These are phyloP conservation scores for Brachyrhaphis roseni DNA, from an alignment of 2,797 vertebrate genomes.

Conservation along the genomic window DNA sequence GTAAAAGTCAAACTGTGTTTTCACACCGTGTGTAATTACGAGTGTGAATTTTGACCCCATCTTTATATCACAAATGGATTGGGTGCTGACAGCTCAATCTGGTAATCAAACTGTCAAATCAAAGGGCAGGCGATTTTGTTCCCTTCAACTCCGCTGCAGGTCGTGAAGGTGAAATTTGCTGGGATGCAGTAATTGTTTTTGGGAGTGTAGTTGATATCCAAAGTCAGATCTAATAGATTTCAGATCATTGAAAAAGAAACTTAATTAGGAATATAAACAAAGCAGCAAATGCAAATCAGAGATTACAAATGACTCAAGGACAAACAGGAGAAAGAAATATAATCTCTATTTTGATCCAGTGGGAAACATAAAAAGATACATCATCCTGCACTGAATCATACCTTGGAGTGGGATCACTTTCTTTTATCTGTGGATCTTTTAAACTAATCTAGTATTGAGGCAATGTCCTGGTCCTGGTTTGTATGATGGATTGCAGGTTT, in stretches of 20 bases:
- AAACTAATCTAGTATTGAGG: background rate
- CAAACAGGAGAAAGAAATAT: background rate
- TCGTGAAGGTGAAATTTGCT: background rate
- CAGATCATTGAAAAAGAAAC: background rate
- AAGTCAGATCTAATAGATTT: background rate
- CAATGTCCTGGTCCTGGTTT: background rate
- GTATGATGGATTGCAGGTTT: background rate
- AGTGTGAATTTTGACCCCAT: background rate
- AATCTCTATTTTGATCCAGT: background rate
- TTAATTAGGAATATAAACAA: background rate
- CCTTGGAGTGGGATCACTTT: background rate
- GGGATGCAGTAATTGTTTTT: background rate
- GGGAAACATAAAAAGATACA: background rate
- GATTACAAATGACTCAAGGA: background rate
- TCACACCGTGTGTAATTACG: background rate
- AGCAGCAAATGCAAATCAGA: background rate
- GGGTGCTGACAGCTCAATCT: constrained; percentile 1
- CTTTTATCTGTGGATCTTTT: background rate
- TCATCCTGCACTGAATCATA: background rate
- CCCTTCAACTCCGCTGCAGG: background rate
- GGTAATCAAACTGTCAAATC: constrained; percentile 1
- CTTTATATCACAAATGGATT: background rate
- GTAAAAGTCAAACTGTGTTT: background rate
- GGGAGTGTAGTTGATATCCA: background rate
- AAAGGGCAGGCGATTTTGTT: background rate